Evolutionary conservation across 1,140 invertebrate species (phyloP).

Genomic region (Drosophila virilis): DNA sequence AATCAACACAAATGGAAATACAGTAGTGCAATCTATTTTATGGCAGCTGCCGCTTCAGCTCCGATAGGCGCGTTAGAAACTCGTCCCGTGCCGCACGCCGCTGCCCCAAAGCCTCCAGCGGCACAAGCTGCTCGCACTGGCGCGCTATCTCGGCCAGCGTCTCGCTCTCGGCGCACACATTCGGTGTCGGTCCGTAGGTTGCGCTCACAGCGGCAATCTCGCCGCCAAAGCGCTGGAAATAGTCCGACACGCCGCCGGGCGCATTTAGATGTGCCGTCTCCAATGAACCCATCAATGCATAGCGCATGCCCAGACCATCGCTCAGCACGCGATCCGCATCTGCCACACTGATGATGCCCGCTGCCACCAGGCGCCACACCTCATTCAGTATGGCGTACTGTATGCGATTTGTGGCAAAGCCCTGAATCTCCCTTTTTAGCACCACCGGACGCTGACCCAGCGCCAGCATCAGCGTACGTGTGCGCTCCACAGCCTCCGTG

Average conservation of each 20-base stretch:
- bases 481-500: conserved; percentile 84
- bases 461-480: conserved; percentile 91
- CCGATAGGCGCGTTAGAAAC: conserved; percentile 92
- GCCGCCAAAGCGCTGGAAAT: conserved; percentile 88
- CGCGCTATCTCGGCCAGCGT: conserved; percentile 87
- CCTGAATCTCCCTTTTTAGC: conserved; percentile 92
- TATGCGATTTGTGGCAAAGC: conserved; percentile 97
- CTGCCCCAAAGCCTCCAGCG: conserved; percentile 88
- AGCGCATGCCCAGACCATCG: conserved; percentile 96
- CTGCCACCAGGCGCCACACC: conserved; percentile 93
- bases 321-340: conserved; percentile 97
- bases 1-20: conserved; percentile 57
- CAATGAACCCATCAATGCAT: conserved; percentile 96
- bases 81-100: conserved; percentile 92
- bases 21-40: conserved; percentile 54
- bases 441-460: conserved; percentile 96
- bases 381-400: conserved; percentile 98
- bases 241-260: conserved; percentile 91
- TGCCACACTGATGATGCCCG: conserved; percentile 92
- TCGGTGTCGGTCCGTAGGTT: conserved; percentile 90
- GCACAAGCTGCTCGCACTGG: conserved; percentile 90
- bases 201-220: conserved; percentile 91
- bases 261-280: conserved; percentile 98
- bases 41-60: conserved; percentile 90
- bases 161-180: conserved; percentile 87